phyloP scores from a whole-genome alignment of 1,140 invertebrate species.

The Atta texana region DNA sequence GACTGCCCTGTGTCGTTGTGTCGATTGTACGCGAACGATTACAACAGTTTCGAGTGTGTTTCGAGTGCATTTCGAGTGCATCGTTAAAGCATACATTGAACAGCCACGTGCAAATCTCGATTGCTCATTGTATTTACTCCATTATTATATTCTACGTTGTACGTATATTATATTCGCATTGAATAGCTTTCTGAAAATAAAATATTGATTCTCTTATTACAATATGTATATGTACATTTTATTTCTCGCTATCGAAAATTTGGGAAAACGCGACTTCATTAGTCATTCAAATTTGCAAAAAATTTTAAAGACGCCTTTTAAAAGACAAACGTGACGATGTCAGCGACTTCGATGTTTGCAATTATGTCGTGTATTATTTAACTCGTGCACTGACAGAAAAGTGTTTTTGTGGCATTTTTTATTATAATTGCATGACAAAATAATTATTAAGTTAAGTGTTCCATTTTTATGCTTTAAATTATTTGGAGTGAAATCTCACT shows the following conservation, averaged over 20 bases:
- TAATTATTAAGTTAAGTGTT: too few relatives aligned
- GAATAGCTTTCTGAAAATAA: background rate
- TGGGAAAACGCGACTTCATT: background rate
- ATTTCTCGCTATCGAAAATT: background rate
- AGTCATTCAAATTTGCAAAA: background rate
- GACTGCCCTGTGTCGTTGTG: background rate
- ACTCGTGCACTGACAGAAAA: background rate
- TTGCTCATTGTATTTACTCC: slow-evolving; percentile 28
- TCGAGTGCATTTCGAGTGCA: slow-evolving; percentile 29
- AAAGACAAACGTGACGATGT: background rate
- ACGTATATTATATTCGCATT: background rate
- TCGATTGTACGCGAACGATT: slow-evolving; percentile 25
- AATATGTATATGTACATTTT: background rate
- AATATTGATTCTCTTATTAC: background rate
- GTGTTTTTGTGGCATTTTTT: too few relatives aligned
- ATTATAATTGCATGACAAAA: too few relatives aligned
- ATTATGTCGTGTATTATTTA: background rate
- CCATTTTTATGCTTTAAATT: too few relatives aligned
- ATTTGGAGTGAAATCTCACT: too few relatives aligned
- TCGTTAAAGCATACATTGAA: slow-evolving; percentile 27
- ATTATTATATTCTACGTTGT: slow-evolving; percentile 12
- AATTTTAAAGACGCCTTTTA: background rate
- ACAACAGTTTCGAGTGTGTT: slow-evolving; percentile 38
- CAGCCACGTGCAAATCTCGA: slow-evolving; percentile 28
- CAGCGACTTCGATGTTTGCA: background rate